These are phyloP conservation scores for Lobophora halterata DNA, from an alignment of 2,888 invertebrate genomes.

Conservation along the genomic window DNA sequence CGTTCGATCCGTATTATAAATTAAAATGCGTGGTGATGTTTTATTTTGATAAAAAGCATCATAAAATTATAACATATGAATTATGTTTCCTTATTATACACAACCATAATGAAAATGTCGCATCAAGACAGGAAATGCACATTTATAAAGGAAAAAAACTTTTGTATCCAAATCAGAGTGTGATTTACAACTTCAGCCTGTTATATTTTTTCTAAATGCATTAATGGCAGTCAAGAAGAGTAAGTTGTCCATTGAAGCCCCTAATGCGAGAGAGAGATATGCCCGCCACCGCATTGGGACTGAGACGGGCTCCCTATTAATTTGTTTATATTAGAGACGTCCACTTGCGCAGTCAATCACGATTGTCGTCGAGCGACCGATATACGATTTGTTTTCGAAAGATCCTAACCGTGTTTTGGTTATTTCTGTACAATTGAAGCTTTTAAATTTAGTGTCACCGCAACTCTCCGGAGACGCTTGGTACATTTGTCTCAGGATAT, in stretches of 20 bases:
- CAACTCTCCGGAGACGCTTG: conserved; percentile 74
- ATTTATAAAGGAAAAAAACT: conserved; percentile 53
- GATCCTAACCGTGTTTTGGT: conserved; percentile 79
- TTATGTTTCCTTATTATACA: conserved; percentile 63
- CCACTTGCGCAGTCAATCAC: conserved; percentile 80
- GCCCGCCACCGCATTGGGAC: conserved; percentile 43
- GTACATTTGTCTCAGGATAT: conserved; percentile 79
- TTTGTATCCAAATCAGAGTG: conserved; percentile 35
- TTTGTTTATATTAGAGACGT: conserved; percentile 79
- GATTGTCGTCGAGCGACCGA: conserved; percentile 77
- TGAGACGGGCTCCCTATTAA: conserved; percentile 68
- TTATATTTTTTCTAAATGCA: conserved; percentile 61
- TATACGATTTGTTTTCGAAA: conserved; percentile 79
- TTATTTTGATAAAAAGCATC: conserved; percentile 37
- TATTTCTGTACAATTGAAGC: conserved; percentile 80
- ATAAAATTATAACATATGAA: conserved; percentile 51
- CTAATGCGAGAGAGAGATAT: conserved; percentile 34
- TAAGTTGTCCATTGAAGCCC: conserved; percentile 48
- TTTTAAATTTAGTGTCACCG: conserved; percentile 80
- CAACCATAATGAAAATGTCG: conserved; percentile 58
- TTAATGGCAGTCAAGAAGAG: conserved; percentile 53
- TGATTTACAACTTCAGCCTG: conserved; percentile 60
- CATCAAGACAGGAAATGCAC: conserved; percentile 59
- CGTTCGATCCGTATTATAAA: conserved; percentile 32
- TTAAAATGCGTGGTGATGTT: conserved; percentile 37